phyloP scores from a whole-genome alignment of 2,888 invertebrate species.

The Allophyes oxyacanthae region DNA sequence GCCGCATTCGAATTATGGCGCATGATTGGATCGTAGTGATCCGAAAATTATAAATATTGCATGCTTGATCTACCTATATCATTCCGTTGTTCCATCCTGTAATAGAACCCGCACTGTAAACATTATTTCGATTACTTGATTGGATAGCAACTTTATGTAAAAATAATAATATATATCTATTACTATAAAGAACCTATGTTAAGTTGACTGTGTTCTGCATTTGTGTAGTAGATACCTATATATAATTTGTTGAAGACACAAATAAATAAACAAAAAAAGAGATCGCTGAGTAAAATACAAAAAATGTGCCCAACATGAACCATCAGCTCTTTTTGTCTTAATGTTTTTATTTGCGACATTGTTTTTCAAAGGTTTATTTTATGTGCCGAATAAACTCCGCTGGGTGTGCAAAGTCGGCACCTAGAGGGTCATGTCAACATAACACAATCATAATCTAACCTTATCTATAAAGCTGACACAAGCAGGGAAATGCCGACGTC shows the following conservation, averaged over 20 bases:
- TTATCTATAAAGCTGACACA: slow-evolving; percentile 55
- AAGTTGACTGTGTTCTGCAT: no score
- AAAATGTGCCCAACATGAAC: slow-evolving; percentile 2
- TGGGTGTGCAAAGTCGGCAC: slow-evolving; percentile 40
- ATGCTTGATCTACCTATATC: slow-evolving; percentile 12
- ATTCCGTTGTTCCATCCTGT: slow-evolving; percentile 2
- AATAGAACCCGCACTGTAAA: slow-evolving; percentile 4
- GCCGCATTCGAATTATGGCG: slow-evolving; percentile 29
- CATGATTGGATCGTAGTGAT: slow-evolving; percentile 18
- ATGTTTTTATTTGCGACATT: slow-evolving; percentile 39
- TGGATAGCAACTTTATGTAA: background rate
- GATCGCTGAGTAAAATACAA: slow-evolving; percentile 11
- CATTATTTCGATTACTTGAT: slow-evolving; percentile 8
- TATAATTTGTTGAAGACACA: no score
- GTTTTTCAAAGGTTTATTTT: slow-evolving; percentile 45
- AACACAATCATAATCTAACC: slow-evolving; percentile 58
- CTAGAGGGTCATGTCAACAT: slow-evolving; percentile 55
- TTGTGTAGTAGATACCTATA: no score
- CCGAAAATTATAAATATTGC: slow-evolving; percentile 37
- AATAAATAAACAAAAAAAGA: slow-evolving; percentile 6
- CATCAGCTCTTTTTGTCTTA: slow-evolving; percentile 20
- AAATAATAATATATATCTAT: no score
- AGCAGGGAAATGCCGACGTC: slow-evolving; percentile 40
- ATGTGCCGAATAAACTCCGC: slow-evolving; percentile 34
- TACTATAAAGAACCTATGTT: no score